phyloP scores from a whole-genome alignment of 1,140 invertebrate genomes.

The Pseudobourletiella spinata region DNA sequence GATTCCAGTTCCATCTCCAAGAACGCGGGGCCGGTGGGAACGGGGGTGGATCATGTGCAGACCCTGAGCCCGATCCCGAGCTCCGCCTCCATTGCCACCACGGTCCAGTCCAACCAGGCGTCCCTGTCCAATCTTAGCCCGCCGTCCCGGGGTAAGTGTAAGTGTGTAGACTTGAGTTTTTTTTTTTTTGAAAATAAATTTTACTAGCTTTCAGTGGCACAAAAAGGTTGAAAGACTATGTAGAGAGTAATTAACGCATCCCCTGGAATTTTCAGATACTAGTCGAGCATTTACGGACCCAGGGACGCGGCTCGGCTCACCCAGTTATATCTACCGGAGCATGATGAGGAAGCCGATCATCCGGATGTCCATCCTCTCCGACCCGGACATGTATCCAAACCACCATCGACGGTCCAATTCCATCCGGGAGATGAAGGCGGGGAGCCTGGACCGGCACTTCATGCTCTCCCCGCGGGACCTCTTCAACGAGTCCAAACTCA shows the following conservation, averaged over 20 bases:
- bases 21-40: neutral
- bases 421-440: slow-evolving; percentile 17
- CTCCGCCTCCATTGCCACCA: slow-evolving; percentile 44
- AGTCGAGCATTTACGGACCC: slow-evolving; percentile 26
- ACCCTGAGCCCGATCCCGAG: slow-evolving; percentile 75
- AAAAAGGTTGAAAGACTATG: neutral
- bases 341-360: slow-evolving; percentile 30
- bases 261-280: neutral
- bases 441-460: slow-evolving; percentile 28
- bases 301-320: slow-evolving; percentile 6
- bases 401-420: neutral
- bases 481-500: slow-evolving; percentile 31
- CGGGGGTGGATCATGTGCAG: slow-evolving; percentile 42
- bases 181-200: neutral
- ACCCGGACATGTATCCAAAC: slow-evolving; percentile 25
- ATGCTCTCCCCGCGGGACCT: slow-evolving; percentile 26
- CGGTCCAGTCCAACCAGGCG: slow-evolving; percentile 1
- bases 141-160: neutral
- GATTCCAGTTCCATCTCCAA: slow-evolving; percentile 52
- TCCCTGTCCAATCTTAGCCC: slow-evolving; percentile 8
- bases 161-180: slow-evolving; percentile 2
- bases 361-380: slow-evolving; percentile 25
- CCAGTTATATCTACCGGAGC: slow-evolving; percentile 23
- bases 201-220: neutral
- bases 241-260: no score